Percentiles rank a stretch among this genome's conserved stretches.
Conservation (phyloP, 1,140 invertebrate species). For the Neodiprion lecontei region DNA sequence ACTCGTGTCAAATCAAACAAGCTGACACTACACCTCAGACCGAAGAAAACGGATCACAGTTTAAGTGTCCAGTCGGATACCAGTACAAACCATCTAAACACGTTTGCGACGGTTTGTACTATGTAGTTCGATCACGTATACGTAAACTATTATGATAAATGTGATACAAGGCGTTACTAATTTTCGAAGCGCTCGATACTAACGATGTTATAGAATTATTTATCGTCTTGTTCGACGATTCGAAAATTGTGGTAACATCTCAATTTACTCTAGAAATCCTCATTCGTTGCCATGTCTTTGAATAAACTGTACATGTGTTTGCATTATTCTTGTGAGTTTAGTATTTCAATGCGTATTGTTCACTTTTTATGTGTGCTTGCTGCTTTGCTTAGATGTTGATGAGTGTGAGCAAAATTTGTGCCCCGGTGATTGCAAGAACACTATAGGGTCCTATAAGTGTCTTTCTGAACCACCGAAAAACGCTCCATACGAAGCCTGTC, state of each 20-base stretch:
- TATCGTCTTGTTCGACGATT: too few relatives aligned
- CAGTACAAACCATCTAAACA: slow-evolving; percentile 65
- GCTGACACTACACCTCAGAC: slow-evolving; percentile 24
- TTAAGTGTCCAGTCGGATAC: slow-evolving; percentile 69
- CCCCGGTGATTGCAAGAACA: slow-evolving; percentile 69
- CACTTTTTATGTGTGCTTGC: slow-evolving; percentile 18
- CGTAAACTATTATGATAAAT: slow-evolving; percentile 11
- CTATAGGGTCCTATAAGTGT: slow-evolving; percentile 72
- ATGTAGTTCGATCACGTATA: not conserved
- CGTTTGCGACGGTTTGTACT: slow-evolving; percentile 72
- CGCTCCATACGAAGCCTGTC: slow-evolving; percentile 62
- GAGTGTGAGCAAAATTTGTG: slow-evolving; percentile 64
- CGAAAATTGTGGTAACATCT: too few relatives aligned
- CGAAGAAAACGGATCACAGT: slow-evolving; percentile 26
- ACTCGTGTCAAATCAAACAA: slow-evolving; percentile 54
- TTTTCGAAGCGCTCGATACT: too few relatives aligned
- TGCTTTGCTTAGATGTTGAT: slow-evolving; percentile 67
- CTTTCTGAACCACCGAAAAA: slow-evolving; percentile 55
- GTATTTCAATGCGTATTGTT: slow-evolving; percentile 27
- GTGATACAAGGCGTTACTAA: not conserved
- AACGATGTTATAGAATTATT: too few relatives aligned
- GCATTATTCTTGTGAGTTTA: slow-evolving; percentile 17
- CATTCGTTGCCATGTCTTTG: not conserved
- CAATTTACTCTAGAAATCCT: too few relatives aligned
- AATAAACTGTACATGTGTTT: not conserved